Base-by-base conservation (phyloP, 2,797 vertebrate genomes). In the Syndactyla subalaris region DNA sequence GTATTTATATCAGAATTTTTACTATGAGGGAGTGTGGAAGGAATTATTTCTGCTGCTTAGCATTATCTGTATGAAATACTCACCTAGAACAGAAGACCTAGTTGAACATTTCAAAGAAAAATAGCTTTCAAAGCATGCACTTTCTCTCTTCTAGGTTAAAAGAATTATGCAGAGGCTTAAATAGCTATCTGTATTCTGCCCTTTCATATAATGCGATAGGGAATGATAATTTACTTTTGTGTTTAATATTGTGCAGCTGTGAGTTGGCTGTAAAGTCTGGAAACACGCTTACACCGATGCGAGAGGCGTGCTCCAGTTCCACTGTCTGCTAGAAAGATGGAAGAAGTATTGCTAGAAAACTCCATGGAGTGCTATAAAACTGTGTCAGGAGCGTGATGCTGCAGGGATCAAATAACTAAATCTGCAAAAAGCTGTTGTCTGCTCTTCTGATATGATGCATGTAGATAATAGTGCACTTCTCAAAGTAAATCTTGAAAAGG, bases 141-240 rank as follows among this genome's bases (percentile, higher is more conserved):
- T 52, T 93, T 92, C 43, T 75, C 38, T 92, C 78, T 85, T 92
- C 61, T 61, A 84, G 87, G 86, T 92, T 95, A 83, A 89, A 95
- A 95, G 65, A 61, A 52, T 78, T 95, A 94, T 74, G 66, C 61
- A 68, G 75, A 80, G 75, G 65, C 81, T 94, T 94, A 96, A 91
- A 82, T 54, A 92, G 89, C 61, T 73, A 70, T 66, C 79, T 95
- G 43, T 87, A 76, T 90, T 88, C 92, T 96, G 74, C 71, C 79
- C 72, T 93, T 95, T 96, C 79, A 62, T 54, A 75, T 75, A 94
- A 76, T 57, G 75, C 5, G 17, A 43, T n/a, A 83, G 85, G 66
- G 85, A 93, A 85, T 68, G 80, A 74, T 93, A 95, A 88, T 92
- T 96, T 94, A 79, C 70, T 84, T 90, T 90, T 84, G 55, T 88